phyloP scores from a whole-genome alignment of 2,888 invertebrate species.

The Cylloceria caligata region DNA sequence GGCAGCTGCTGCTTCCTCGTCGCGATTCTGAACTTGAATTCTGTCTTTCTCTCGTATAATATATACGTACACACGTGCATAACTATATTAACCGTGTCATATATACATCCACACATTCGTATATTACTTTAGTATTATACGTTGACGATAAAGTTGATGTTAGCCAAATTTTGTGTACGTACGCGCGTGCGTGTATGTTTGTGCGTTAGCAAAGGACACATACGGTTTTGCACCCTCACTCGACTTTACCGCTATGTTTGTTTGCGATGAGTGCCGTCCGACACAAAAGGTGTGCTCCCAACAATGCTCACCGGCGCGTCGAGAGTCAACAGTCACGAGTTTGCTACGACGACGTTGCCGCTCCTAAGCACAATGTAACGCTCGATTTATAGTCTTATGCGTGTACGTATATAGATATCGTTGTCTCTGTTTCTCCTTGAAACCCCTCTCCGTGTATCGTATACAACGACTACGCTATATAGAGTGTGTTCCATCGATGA shows the following conservation, averaged over 20 bases:
- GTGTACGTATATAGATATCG: conserved; percentile 32
- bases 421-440: conserved; percentile 18
- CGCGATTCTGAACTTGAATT: conserved; percentile 39
- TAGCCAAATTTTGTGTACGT: conserved; percentile 40
- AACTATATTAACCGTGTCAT: conserved; percentile 79
- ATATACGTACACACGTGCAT: conserved; percentile 66
- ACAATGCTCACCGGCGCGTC: conserved; percentile 79
- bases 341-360: conserved; percentile 69
- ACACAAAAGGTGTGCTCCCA: conserved; percentile 81
- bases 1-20: conserved; percentile 68
- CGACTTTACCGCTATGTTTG: conserved; percentile 76
- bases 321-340: conserved; percentile 82
- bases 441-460: conserved; percentile 24
- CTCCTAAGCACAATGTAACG: conserved; percentile 82
- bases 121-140: conserved; percentile 45
- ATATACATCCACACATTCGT: conserved; percentile 29
- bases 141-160: background rate
- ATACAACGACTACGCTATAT: background rate
- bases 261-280: conserved; percentile 79
- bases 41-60: conserved; percentile 44
- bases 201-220: conserved; percentile 55
- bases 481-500: conserved; percentile 50
- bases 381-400: conserved; percentile 81
- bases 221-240: conserved; percentile 62
- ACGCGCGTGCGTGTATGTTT: conserved; percentile 46